Percentiles rank a stretch among this genome's conserved stretches.
Conservation (phyloP, 2,888 invertebrate genomes). For the Cyrtodaria siliqua region DNA sequence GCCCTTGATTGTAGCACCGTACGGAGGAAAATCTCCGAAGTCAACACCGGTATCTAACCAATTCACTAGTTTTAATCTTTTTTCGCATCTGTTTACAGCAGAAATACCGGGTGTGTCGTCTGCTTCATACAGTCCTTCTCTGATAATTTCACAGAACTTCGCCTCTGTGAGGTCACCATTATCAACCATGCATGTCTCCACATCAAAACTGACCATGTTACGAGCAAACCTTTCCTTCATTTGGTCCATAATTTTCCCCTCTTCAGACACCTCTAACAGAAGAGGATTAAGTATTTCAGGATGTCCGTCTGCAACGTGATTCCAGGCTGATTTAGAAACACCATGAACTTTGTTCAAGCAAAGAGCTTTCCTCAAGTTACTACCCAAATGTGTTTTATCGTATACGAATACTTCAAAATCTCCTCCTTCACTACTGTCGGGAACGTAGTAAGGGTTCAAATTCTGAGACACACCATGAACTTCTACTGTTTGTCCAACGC, state of each 20-base stretch:
- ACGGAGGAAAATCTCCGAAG: constrained; percentile 31
- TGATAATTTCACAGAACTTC: constrained; percentile 11
- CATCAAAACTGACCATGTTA: constrained; percentile 6
- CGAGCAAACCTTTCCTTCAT: constrained; percentile 23
- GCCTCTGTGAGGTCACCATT: constrained; percentile 18
- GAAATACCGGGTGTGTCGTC: constrained; percentile 20
- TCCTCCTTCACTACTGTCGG: constrained; percentile 6
- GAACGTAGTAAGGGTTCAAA: constrained; percentile 28
- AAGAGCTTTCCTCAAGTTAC: constrained; percentile 19
- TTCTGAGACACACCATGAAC: no score
- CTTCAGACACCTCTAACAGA: constrained; percentile 25
- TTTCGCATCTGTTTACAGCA: constrained; percentile 12
- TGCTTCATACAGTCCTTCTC: constrained; percentile 25
- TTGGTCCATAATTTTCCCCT: constrained; percentile 28
- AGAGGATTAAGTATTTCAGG: constrained; percentile 1
- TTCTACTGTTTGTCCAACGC: not conserved
- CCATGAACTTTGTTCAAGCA: constrained; percentile 16
- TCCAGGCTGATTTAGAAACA: constrained; percentile 7
- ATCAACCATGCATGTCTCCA: constrained; percentile 11
- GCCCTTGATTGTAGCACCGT: constrained; percentile 25
- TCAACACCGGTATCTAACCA: constrained; percentile 17
- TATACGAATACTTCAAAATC: constrained; percentile 30
- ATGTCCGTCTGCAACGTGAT: not conserved
- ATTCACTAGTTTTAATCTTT: no score
- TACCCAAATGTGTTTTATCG: constrained; percentile 34